A percentile compares a stretch with the other conserved stretches of the same genome.
These are phyloP conservation scores for Synergus gifuensis DNA, from an alignment of 2,888 invertebrate species.

Conservation along the genomic window DNA sequence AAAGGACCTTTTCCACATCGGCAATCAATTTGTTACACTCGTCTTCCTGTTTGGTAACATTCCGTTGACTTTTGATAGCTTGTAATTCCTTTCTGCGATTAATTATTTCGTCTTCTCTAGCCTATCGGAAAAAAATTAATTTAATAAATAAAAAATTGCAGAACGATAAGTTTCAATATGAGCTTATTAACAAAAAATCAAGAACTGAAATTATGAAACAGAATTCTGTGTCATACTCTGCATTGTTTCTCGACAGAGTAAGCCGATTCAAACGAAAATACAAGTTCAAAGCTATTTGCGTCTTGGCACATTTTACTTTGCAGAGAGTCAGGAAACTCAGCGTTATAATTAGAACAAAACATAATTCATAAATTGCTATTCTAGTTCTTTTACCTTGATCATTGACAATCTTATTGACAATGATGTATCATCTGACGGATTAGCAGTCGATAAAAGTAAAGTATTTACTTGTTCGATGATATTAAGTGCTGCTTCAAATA, in stretches of 20 bases:
- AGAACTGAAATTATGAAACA: not conserved
- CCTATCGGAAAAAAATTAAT: slow-evolving; percentile 75
- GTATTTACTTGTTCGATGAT: slow-evolving; percentile 77
- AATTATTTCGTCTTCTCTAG: slow-evolving; percentile 81
- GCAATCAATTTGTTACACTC: slow-evolving; percentile 68
- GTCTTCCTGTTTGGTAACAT: slow-evolving; percentile 66
- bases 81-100: slow-evolving; percentile 79
- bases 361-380: slow-evolving; percentile 54
- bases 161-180: not conserved
- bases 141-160: not conserved
- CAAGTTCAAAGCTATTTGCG: slow-evolving; percentile 62
- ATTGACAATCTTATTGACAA: slow-evolving; percentile 83
- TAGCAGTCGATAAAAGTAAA: slow-evolving; percentile 81
- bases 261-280: slow-evolving; percentile 23
- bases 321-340: slow-evolving; percentile 60
- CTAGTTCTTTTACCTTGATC: slow-evolving; percentile 80
- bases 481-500: slow-evolving; percentile 70
- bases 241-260: slow-evolving; percentile 14
- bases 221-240: not conserved
- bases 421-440: slow-evolving; percentile 83
- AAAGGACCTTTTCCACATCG: slow-evolving; percentile 76
- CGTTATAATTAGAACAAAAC: slow-evolving; percentile 64
- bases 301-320: slow-evolving; percentile 64
- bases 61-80: slow-evolving; percentile 74
- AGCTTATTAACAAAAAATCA: not conserved